phyloP scores from a whole-genome alignment of 2,888 invertebrate genomes.

The Clepsis dumicolana region DNA sequence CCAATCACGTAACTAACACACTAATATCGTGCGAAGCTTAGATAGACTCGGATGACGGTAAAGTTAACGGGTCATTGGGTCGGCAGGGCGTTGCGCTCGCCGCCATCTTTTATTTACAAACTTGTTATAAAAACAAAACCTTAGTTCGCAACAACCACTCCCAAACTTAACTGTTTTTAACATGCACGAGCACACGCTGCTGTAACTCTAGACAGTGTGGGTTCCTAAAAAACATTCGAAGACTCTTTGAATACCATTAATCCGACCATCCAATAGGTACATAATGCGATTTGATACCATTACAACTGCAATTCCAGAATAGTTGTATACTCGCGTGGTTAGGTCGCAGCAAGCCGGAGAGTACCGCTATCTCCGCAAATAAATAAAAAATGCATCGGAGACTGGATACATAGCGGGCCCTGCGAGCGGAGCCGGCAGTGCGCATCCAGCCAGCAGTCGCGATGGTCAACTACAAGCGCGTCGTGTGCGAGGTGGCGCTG shows the following conservation, averaged over 20 bases:
- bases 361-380: conserved; percentile 84
- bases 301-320: conserved; percentile 59
- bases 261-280: conserved; percentile 3
- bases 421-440: conserved; percentile 68
- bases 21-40: conserved; percentile 6
- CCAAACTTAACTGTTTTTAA: conserved; percentile 6
- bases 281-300: conserved; percentile 51
- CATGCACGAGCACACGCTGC: neutral
- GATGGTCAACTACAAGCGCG: conserved; percentile 83
- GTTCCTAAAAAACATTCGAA: neutral
- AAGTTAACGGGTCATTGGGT: conserved; percentile 45
- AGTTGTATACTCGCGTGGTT: conserved; percentile 37
- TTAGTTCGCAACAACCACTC: conserved; percentile 2
- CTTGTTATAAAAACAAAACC: conserved; percentile 34
- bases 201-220: neutral
- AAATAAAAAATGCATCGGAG: conserved; percentile 83
- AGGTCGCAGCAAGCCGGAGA: conserved; percentile 59
- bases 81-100: conserved; percentile 33
- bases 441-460: conserved; percentile 64
- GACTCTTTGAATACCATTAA: neutral
- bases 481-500: conserved; percentile 72
- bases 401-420: conserved; percentile 76
- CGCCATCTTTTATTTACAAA: conserved; percentile 41
- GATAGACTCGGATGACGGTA: conserved; percentile 28
- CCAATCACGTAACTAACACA: neutral